Percentiles rank a stretch among this genome's conserved stretches.
Conservation (phyloP, 2,113 vertebrate genomes). For the Cervus canadensis region DNA sequence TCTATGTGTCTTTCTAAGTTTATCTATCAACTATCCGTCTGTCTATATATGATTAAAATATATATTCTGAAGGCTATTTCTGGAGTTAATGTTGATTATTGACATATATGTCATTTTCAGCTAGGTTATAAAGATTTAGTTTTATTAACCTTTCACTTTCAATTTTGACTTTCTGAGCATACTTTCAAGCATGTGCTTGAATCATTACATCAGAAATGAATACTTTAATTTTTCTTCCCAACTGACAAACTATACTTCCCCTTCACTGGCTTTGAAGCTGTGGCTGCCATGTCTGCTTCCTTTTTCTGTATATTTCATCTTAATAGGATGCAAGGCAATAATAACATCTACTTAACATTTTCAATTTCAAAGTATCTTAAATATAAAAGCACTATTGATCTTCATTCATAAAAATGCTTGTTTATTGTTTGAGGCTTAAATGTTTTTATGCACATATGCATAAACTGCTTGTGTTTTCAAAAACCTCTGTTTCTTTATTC, state of each 20-base stretch:
- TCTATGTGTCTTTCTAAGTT: conserved; percentile 66
- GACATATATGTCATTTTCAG: background rate
- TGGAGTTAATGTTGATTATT: conserved; percentile 60
- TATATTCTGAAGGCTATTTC: conserved; percentile 68
- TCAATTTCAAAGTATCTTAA: conserved; percentile 13
- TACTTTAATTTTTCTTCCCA: conserved; percentile 39
- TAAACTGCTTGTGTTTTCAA: background rate
- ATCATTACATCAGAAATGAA: background rate
- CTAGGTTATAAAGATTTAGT: background rate
- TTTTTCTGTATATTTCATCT: background rate
- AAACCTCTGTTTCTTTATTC: background rate
- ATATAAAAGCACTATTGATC: background rate
- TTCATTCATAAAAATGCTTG: background rate
- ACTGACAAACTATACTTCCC: background rate
- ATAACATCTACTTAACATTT: conserved; percentile 18
- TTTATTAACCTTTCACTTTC: background rate
- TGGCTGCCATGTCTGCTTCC: background rate
- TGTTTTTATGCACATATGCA: background rate
- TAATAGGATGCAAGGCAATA: background rate
- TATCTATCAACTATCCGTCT: background rate
- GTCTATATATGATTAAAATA: conserved; percentile 50
- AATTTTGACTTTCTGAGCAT: background rate
- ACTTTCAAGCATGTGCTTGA: background rate
- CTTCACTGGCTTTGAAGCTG: background rate
- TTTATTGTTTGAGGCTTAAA: conserved; percentile 17